These are phyloP conservation scores for Pterostichus madidus DNA, from an alignment of 2,888 invertebrate genomes.

Conservation along the genomic window DNA sequence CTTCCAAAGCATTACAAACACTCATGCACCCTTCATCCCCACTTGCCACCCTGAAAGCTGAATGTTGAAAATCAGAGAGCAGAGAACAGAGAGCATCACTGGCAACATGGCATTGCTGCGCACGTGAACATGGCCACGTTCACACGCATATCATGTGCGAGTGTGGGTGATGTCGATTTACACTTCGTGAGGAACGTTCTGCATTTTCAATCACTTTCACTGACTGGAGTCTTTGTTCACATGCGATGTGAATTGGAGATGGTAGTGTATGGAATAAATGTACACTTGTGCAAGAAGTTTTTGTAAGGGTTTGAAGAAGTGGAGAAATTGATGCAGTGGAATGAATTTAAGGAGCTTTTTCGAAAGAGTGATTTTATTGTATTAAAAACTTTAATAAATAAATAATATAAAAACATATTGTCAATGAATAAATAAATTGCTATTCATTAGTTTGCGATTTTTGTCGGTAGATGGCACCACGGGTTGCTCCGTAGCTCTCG, in stretches of 20 bases:
- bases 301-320: background rate
- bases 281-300: background rate
- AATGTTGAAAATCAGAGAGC: constrained; percentile 6
- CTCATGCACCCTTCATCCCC: background rate
- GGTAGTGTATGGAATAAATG: background rate
- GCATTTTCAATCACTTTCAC: constrained; percentile 32
- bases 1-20: constrained; percentile 25
- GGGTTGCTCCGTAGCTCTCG: too few relatives aligned
- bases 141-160: constrained; percentile 20
- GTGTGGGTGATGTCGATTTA: constrained; percentile 9
- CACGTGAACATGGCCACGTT: background rate
- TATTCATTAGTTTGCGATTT: too few relatives aligned
- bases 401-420: too few relatives aligned
- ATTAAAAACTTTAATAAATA: too few relatives aligned
- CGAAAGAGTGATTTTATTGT: too few relatives aligned
- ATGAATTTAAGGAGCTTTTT: too few relatives aligned
- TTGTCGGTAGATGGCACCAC: too few relatives aligned
- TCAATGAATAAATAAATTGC: too few relatives aligned
- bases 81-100: background rate
- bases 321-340: background rate
- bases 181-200: background rate
- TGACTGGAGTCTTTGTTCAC: background rate
- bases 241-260: background rate
- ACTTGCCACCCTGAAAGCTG: background rate
- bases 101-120: background rate